phyloP scores from a whole-genome alignment of 2,888 invertebrate genomes.

The Chromoteleia sp. region DNA sequence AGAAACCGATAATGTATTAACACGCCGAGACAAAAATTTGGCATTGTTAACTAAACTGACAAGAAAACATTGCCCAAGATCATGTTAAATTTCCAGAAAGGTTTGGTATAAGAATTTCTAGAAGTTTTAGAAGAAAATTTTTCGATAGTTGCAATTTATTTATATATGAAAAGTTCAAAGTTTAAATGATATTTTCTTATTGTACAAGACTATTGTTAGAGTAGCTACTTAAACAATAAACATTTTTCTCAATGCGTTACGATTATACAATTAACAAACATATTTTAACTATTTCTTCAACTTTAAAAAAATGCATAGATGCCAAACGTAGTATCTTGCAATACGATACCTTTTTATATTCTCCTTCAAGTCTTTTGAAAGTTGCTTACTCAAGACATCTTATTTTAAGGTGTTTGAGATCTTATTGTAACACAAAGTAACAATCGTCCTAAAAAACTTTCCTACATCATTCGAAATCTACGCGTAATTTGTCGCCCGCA shows the following conservation, averaged over 20 bases:
- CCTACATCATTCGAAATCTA: background rate
- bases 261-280: constrained; percentile 4
- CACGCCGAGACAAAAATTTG: constrained; percentile 6
- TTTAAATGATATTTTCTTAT: no score
- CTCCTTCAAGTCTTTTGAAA: constrained; percentile 6
- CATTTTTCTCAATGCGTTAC: background rate
- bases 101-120: no score
- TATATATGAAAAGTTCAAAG: no score
- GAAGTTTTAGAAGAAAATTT: no score
- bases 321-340: constrained; percentile 17
- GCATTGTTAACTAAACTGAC: background rate
- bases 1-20: constrained; percentile 2
- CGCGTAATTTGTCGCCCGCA: background rate
- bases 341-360: constrained; percentile 14
- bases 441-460: background rate
- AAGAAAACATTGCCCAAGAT: background rate
- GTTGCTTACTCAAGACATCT: background rate
- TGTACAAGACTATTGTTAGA: no score
- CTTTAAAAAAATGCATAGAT: background rate
- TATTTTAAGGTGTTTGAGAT: background rate
- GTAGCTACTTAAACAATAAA: background rate
- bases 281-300: constrained; percentile 8
- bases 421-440: background rate
- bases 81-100: background rate
- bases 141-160: no score